Evolutionary conservation across 2,113 vertebrate genomes (phyloP), one percentile per base, ranked within the genome.

Genomic region (Tetrax tetrax): DNA sequence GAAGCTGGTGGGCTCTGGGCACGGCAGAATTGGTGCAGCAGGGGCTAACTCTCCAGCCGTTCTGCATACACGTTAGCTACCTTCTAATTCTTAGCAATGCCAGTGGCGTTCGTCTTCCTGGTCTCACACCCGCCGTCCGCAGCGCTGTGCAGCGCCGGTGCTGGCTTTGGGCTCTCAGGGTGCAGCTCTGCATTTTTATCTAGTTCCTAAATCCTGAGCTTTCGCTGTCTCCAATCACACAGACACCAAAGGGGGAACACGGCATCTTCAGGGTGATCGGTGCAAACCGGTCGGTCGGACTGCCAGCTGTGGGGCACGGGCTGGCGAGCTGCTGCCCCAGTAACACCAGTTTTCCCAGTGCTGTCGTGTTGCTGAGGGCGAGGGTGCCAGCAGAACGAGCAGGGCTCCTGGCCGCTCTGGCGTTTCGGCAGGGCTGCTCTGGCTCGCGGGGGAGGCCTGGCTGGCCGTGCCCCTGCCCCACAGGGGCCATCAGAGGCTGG

Each of bases 231-330:
- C 25, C 60, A 1, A 0, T 19, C 15, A 6, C 4, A 0, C 24
- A 1, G 14, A 22, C 68, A 19, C 43, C 4, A 0, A 27, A 28
- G 45, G 24, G 63, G 27, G 53, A 38, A 1, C n/a, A 0, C 0
- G 2, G 60, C 0, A 0, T 78, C 74, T 38, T 24, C 11, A 4
- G 59, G 29, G 66, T 6, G 64, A 17, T 23, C 7, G 0, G 35
- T 12, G 35, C 63, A 21, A 43, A 43, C 29, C 1, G 1, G 19
- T 29, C 59, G 5, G 77, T 35, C 12, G 3, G 47, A 14, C 2
- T 33, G 29, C 48, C 33, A 8, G 37, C 61, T 22, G 60, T 11
- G 2, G 45, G 75, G 41, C 38, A 11, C 2, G 65, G 23, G 4
- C 71, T 1, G 4, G 31, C 6, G 9, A 61, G 57, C 57, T 53